phyloP scores from a whole-genome alignment of 2,797 vertebrate genomes.

The Catostomus latipinnis region DNA sequence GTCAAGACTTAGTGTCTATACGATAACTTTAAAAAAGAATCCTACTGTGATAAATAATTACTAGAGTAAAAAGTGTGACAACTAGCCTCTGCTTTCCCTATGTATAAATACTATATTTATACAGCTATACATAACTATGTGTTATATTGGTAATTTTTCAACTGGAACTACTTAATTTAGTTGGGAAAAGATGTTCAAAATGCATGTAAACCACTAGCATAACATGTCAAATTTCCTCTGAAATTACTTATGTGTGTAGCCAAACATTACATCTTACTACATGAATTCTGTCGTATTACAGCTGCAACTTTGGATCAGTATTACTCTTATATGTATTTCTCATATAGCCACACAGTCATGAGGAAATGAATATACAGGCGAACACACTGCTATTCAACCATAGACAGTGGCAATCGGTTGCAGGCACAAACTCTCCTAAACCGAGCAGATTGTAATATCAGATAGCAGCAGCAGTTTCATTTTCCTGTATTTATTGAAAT shows the following conservation, averaged over 20 bases:
- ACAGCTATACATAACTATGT: too few species aligned
- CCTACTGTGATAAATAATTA: too few species aligned
- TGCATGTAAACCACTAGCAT: neutral
- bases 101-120: too few species aligned
- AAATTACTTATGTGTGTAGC: neutral
- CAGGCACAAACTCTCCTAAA: slow-evolving; percentile 22
- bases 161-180: too few species aligned
- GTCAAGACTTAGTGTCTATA: too few species aligned
- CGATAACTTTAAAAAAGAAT: too few species aligned
- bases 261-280: slow-evolving; percentile 16
- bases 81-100: too few species aligned
- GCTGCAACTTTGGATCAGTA: slow-evolving; percentile 28
- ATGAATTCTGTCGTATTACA: slow-evolving; percentile 3
- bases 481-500: slow-evolving; percentile 60
- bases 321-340: neutral
- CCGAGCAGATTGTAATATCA: slow-evolving; percentile 58
- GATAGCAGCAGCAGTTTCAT: slow-evolving; percentile 53
- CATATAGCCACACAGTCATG: slow-evolving; percentile 15
- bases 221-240: too few species aligned
- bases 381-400: slow-evolving; percentile 46
- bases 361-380: slow-evolving; percentile 48
- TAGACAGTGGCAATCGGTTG: slow-evolving; percentile 26
- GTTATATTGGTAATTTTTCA: too few species aligned
- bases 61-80: too few species aligned
- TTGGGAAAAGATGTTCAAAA: too few species aligned